A percentile compares a stretch with the other conserved stretches of the same genome.
These are phyloP conservation scores for Puffinus mauretanicus DNA, from an alignment of 2,113 vertebrate genomes.

Conservation along the genomic window DNA sequence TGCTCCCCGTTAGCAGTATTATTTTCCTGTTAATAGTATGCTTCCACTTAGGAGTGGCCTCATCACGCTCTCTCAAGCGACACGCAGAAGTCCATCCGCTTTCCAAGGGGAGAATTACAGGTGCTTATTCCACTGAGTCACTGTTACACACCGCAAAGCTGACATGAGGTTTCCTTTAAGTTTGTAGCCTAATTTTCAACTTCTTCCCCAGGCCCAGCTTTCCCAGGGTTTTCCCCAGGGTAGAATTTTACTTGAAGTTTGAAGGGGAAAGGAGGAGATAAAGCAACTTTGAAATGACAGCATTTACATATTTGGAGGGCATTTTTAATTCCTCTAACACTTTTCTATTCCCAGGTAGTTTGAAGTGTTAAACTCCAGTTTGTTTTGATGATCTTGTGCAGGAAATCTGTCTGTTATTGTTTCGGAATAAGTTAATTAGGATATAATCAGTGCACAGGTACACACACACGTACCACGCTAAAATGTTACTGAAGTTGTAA, in stretches of 20 bases:
- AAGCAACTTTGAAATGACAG: neutral
- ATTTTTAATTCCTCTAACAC: neutral
- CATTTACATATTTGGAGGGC: neutral
- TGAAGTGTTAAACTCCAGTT: slow-evolving; percentile 1
- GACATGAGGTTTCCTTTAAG: neutral
- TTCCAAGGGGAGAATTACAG: neutral
- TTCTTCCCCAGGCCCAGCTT: neutral
- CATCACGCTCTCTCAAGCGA: neutral
- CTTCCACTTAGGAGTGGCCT: neutral
- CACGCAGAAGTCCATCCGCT: neutral
- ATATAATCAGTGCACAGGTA: neutral
- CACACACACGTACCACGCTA: neutral
- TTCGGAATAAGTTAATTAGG: neutral
- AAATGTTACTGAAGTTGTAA: neutral
- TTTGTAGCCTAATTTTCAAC: neutral
- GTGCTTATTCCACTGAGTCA: neutral
- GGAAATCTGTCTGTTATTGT: neutral
- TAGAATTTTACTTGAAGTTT: neutral
- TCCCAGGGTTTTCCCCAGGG: neutral
- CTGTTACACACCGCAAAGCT: neutral
- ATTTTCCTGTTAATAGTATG: neutral
- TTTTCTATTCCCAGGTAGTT: neutral
- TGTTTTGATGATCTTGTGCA: neutral
- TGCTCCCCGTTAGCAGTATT: neutral
- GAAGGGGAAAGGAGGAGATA: neutral